Conservation (phyloP, 1,140 invertebrate genomes). For the Trachelipus rathkii region DNA sequence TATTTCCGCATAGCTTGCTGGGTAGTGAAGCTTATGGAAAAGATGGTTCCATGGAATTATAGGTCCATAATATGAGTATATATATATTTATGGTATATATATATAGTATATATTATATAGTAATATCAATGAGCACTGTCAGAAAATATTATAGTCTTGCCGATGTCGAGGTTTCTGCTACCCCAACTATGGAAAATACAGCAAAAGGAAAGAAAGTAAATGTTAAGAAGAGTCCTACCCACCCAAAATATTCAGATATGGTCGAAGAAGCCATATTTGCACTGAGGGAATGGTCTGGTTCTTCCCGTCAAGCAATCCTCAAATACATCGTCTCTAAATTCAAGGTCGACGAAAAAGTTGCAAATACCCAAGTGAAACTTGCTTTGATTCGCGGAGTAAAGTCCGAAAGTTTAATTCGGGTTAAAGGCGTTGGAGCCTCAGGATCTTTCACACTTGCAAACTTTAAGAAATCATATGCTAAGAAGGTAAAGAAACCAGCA, state of each 20-base stretch:
- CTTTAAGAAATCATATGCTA: slow-evolving; percentile 22
- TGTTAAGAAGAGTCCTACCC: slow-evolving; percentile 43
- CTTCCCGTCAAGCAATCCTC: slow-evolving; percentile 61
- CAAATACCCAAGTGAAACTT: slow-evolving; percentile 58
- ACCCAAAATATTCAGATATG: slow-evolving; percentile 51
- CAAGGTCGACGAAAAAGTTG: slow-evolving; percentile 56
- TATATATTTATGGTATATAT: too few species aligned
- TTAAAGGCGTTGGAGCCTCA: too few species aligned
- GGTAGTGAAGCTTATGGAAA: too few species aligned
- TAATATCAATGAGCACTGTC: too few species aligned
- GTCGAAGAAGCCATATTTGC: slow-evolving; percentile 58
- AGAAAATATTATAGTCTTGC: too few species aligned
- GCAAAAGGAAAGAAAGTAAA: slow-evolving; percentile 34
- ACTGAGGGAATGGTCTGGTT: slow-evolving; percentile 60
- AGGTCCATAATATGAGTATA: too few species aligned
- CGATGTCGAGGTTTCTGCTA: too few species aligned
- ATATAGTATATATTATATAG: too few species aligned
- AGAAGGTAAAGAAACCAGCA: too few species aligned
- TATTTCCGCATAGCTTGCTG: too few species aligned
- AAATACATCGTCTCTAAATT: slow-evolving; percentile 60
- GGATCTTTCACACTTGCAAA: slow-evolving; percentile 56
- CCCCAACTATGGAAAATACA: slow-evolving; percentile 21
- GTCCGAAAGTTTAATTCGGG: slow-evolving; percentile 57
- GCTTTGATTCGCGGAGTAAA: slow-evolving; percentile 51
- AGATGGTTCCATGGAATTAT: too few species aligned